Evolutionary conservation across 2,113 vertebrate genomes (phyloP), one percentile per base, ranked within the genome.

Genomic region (Cacatua alba): DNA sequence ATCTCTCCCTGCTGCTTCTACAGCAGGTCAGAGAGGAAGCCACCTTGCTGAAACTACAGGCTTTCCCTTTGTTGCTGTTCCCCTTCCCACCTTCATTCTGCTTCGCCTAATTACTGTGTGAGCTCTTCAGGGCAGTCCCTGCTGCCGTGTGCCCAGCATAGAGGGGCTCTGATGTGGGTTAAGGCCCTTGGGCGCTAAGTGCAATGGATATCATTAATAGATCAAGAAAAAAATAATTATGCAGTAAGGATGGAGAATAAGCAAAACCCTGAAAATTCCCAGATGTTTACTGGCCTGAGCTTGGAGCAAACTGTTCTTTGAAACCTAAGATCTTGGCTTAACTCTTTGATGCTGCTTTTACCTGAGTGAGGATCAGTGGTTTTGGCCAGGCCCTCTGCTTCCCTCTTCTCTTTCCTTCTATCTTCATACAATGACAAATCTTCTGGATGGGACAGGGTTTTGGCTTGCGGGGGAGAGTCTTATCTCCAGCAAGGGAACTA

Each of bases 171-270:
- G 75, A 87, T 95, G 65, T 95, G 92, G 76, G 92, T 76, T 84
- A 92, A 48, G 80, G 31, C 95, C 65, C 69, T 70, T 71, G 77
- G 80, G 95, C 65, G 53, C 35, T 72, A 37, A 75, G n/a, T 39
- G 21, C 37, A 16, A 41, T 41, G 49, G 31, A 88, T 94, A 59
- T 64, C 65, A 62, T 93, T 93, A 96, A 90, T 82, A 91, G 91
- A 88, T 78, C 80, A 92, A 84, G 52, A 57, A 33, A 79, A 86
- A 83, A 65, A 24, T 80, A 44, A 60, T 9, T 13, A 4, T 41
- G 39, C 0, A 3, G 28, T 53, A 43, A 85, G 29, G 68, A 48
- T 69, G 20, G 63, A 78, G 64, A 60, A 71, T 24, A n/a, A 9
- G 8, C 23, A 93, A 82, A 88, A 4, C 25, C 26, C 48, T 72